These are phyloP conservation scores for Cebus imitator DNA, from an alignment of 2,113 vertebrate genomes.

Conservation along the genomic window DNA sequence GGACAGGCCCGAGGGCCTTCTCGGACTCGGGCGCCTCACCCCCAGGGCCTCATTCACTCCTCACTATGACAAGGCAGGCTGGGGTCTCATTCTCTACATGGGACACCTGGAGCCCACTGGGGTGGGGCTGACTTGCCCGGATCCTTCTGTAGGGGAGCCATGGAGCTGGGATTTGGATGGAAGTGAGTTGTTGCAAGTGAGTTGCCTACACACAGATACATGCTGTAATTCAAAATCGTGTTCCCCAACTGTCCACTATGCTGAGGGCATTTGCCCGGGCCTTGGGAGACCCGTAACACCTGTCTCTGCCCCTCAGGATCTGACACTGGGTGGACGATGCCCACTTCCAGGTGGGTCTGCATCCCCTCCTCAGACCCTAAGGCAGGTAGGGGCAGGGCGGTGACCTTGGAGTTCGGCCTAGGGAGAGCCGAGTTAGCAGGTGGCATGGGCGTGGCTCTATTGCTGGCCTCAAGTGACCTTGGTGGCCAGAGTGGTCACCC, in stretches of 20 bases:
- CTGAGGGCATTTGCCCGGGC: background rate
- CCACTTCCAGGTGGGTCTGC: background rate
- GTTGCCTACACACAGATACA: accelerated
- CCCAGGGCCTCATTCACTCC: background rate
- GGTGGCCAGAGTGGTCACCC: background rate
- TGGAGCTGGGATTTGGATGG: background rate
- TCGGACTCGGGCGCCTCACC: background rate
- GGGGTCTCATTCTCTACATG: background rate
- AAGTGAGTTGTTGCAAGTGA: background rate
- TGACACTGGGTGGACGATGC: accelerated
- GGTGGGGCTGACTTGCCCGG: background rate
- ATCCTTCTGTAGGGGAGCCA: too few species aligned
- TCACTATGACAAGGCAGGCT: background rate
- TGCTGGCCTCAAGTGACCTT: background rate
- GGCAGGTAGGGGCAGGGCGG: background rate
- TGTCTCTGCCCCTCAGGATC: background rate
- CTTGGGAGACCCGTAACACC: background rate
- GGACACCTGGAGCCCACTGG: too few species aligned
- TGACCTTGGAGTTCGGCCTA: background rate
- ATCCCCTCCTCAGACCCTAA: background rate
- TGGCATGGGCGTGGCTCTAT: background rate
- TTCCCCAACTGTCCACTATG: accelerated
- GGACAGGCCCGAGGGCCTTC: background rate
- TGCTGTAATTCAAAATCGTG: background rate
- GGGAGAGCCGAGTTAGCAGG: background rate